Percentiles rank a stretch among this genome's conserved stretches.
phyloP scores from a whole-genome alignment of 2,888 invertebrate species.

The Bugula neritina region DNA sequence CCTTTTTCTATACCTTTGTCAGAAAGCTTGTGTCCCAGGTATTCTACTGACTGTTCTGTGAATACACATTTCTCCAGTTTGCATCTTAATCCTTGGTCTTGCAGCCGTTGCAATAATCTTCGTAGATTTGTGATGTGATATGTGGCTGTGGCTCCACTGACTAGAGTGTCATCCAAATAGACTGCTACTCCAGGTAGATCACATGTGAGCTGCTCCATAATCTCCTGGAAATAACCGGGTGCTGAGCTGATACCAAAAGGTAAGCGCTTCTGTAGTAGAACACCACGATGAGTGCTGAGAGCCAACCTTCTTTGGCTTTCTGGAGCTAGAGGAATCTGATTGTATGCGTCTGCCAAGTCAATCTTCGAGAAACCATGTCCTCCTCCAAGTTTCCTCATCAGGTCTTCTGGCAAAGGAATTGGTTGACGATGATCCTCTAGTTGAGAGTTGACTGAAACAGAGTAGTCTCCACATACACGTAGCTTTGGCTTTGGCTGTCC shows the following conservation, averaged over 20 bases:
- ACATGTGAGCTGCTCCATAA: slow-evolving; percentile 36
- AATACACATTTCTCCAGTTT: slow-evolving; percentile 27
- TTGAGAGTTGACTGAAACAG: slow-evolving; percentile 31
- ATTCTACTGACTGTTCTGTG: slow-evolving; percentile 26
- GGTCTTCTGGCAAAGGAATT: slow-evolving; percentile 31
- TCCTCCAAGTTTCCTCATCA: slow-evolving; percentile 29
- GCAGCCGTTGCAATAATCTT: slow-evolving; percentile 32
- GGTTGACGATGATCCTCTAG: slow-evolving; percentile 31
- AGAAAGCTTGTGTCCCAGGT: slow-evolving; percentile 24
- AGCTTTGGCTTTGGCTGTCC: slow-evolving; percentile 8
- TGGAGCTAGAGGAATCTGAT: slow-evolving; percentile 29
- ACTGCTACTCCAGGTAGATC: too few species aligned
- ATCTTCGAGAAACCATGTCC: slow-evolving; percentile 32
- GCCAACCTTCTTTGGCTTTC: slow-evolving; percentile 30
- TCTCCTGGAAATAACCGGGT: slow-evolving; percentile 34
- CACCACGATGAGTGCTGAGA: slow-evolving; percentile 32
- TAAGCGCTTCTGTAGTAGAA: slow-evolving; percentile 35
- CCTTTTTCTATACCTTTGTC: neutral
- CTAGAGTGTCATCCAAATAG: slow-evolving; percentile 37
- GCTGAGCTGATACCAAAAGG: slow-evolving; percentile 34
- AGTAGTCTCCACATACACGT: too few species aligned
- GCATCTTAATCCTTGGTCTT: slow-evolving; percentile 26
- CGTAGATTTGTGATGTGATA: slow-evolving; percentile 33
- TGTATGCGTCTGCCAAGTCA: slow-evolving; percentile 35
- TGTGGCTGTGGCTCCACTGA: slow-evolving; percentile 31